These are phyloP conservation scores for Bryconaethiops microstoma DNA, from an alignment of 2,797 vertebrate genomes.

Conservation along the genomic window DNA sequence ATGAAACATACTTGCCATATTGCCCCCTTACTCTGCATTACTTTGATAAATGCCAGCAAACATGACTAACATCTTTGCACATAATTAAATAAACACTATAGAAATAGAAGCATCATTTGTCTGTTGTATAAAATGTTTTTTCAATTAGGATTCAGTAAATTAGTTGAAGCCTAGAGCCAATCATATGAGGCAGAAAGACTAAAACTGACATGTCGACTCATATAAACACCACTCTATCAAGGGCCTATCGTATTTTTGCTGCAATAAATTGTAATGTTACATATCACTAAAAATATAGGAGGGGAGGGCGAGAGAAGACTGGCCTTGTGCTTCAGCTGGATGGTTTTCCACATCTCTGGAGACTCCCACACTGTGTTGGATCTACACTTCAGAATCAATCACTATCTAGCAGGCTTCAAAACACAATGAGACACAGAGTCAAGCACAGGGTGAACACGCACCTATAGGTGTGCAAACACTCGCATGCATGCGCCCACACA, in stretches of 20 bases:
- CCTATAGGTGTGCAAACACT: constrained; percentile 32
- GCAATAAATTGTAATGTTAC: constrained; percentile 76
- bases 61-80: no score
- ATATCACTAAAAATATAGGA: constrained; percentile 73
- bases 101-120: no score
- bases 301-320: constrained; percentile 25
- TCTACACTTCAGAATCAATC: constrained; percentile 75
- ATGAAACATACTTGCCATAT: no score
- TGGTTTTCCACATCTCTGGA: constrained; percentile 73
- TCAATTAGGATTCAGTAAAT: no score
- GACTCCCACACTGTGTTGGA: constrained; percentile 71
- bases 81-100: no score
- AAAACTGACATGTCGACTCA: constrained; percentile 58
- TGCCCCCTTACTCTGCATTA: no score
- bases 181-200: neutral
- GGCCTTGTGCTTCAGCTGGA: constrained; percentile 62
- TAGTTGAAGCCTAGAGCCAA: constrained; percentile 18
- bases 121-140: no score
- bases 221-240: constrained; percentile 67
- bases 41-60: no score
- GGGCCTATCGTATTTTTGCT: constrained; percentile 67
- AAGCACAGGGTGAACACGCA: constrained; percentile 19
- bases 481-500: constrained; percentile 41
- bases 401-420: constrained; percentile 62
- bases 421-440: constrained; percentile 55